These are phyloP conservation scores for Stenoptilia bipunctidactyla DNA, from an alignment of 2,888 invertebrate genomes.

Conservation along the genomic window DNA sequence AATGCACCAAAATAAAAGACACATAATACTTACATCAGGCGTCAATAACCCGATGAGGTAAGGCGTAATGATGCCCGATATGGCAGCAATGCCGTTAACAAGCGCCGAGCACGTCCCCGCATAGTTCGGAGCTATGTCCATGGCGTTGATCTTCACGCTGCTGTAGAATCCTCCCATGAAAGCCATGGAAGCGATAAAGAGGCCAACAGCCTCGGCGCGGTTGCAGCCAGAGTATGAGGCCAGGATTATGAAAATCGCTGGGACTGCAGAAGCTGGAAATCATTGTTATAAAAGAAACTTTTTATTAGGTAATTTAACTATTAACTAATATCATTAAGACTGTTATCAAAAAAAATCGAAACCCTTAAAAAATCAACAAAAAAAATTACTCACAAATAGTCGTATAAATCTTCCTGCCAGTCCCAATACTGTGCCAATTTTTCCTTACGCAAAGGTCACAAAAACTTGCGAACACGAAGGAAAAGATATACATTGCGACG, in stretches of 20 bases:
- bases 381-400: slow-evolving; percentile 68
- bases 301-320: no score
- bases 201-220: slow-evolving; percentile 48
- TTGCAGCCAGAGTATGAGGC: slow-evolving; percentile 76
- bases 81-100: slow-evolving; percentile 73
- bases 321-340: no score
- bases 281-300: no score
- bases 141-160: slow-evolving; percentile 75
- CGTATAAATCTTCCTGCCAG: slow-evolving; percentile 75
- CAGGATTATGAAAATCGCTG: slow-evolving; percentile 72
- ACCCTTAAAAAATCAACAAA: no score
- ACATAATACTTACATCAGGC: slow-evolving; percentile 60
- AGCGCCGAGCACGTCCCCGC: slow-evolving; percentile 76
- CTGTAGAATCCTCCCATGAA: slow-evolving; percentile 80
- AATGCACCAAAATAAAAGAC: no score
- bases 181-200: slow-evolving; percentile 74
- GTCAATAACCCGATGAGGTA: slow-evolving; percentile 72
- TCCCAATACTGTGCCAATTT: slow-evolving; percentile 69
- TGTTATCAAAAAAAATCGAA: no score
- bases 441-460: slow-evolving; percentile 76
- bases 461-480: slow-evolving; percentile 72
- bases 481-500: slow-evolving; percentile 74
- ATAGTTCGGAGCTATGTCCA: slow-evolving; percentile 75
- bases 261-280: slow-evolving; percentile 72
- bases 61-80: slow-evolving; percentile 74